Conservation (phyloP, 2,113 vertebrate species). For the Eptesicus fuscus region DNA sequence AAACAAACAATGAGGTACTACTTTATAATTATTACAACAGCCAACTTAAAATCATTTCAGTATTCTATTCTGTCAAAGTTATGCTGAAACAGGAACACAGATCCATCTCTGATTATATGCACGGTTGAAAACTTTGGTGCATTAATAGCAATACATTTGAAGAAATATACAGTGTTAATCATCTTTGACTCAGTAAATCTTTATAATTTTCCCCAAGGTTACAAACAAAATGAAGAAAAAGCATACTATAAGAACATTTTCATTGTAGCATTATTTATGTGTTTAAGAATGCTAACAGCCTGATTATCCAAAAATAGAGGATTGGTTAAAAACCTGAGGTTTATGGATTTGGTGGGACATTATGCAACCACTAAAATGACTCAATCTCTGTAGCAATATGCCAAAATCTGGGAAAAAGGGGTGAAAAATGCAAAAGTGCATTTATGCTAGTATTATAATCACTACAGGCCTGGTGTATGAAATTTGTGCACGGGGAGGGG, state of each 20-base stretch:
- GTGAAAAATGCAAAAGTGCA: neutral
- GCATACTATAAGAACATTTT: neutral
- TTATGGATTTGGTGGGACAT: neutral
- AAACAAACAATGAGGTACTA: neutral
- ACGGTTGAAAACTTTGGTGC: neutral
- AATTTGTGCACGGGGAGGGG: too few species aligned
- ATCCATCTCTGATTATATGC: neutral
- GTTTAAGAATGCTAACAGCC: neutral
- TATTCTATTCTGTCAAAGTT: neutral
- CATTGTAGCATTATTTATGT: neutral
- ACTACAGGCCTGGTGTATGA: too few species aligned
- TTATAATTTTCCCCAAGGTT: neutral
- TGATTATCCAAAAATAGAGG: neutral
- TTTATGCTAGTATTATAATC: neutral
- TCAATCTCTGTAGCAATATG: neutral
- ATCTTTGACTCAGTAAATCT: neutral
- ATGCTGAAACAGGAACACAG: neutral
- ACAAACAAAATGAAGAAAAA: neutral
- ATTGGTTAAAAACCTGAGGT: neutral
- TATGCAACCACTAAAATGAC: neutral
- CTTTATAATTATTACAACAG: neutral
- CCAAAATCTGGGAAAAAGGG: neutral
- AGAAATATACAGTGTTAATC: neutral
- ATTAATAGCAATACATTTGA: neutral
- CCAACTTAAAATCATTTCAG: neutral